phyloP scores from a whole-genome alignment of 2,797 vertebrate genomes.

The Neostethus bicornis region DNA sequence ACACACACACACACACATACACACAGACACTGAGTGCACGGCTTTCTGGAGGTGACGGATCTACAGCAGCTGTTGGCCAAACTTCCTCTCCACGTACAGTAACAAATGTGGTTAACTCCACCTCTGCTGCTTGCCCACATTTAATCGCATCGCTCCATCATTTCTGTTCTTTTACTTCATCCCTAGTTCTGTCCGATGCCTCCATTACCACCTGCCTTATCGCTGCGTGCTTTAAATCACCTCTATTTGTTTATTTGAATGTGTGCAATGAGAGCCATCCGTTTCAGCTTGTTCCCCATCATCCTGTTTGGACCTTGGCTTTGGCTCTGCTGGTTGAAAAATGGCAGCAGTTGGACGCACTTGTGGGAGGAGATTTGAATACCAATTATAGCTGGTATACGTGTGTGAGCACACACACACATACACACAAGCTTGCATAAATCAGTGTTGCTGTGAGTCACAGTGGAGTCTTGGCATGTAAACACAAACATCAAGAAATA shows the following conservation, averaged over 20 bases:
- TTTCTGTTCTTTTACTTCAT: constrained; percentile 34
- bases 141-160: constrained; percentile 51
- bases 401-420: constrained; percentile 17
- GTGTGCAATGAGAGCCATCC: constrained; percentile 74
- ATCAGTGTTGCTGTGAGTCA: constrained; percentile 73
- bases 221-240: constrained; percentile 74
- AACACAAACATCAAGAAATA: constrained; percentile 67
- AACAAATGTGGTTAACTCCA: constrained; percentile 63
- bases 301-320: constrained; percentile 71
- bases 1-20: constrained; percentile 29
- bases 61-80: constrained; percentile 64
- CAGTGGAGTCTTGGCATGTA: constrained; percentile 58
- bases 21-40: constrained; percentile 26
- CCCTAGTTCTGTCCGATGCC: constrained; percentile 39
- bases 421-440: constrained; percentile 56
- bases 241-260: constrained; percentile 77
- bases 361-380: constrained; percentile 77
- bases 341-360: constrained; percentile 65
- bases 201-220: constrained; percentile 71
- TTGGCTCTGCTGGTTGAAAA: constrained; percentile 57
- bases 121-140: constrained; percentile 44
- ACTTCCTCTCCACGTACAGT: constrained; percentile 48
- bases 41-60: constrained; percentile 61
- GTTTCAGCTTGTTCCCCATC: constrained; percentile 72
- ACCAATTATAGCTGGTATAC: constrained; percentile 68